phyloP scores from a whole-genome alignment of 2,888 invertebrate species.

The Spodoptera exigua region DNA sequence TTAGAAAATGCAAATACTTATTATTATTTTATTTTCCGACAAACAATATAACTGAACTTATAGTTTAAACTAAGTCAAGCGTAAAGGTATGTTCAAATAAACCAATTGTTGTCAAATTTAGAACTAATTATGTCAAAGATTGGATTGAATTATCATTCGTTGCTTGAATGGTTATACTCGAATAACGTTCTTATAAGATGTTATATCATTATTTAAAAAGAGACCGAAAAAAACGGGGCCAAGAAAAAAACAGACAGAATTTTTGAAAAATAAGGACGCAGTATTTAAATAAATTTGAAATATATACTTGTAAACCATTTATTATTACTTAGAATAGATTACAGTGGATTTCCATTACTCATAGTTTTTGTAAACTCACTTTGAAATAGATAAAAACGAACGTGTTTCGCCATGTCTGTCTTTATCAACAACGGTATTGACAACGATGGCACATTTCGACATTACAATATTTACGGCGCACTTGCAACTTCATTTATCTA shows the following conservation, averaged over 20 bases:
- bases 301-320: neutral
- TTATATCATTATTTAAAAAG: too few relatives aligned
- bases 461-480: conserved; percentile 34
- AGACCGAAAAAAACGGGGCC: too few relatives aligned
- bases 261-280: too few relatives aligned
- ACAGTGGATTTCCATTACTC: too few relatives aligned
- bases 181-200: too few relatives aligned
- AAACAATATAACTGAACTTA: neutral
- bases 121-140: conserved; percentile 20
- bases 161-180: conserved; percentile 34
- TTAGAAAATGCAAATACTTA: too few relatives aligned
- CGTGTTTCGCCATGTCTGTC: conserved; percentile 42
- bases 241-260: too few relatives aligned
- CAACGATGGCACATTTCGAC: conserved; percentile 39
- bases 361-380: neutral
- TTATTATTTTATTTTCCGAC: neutral
- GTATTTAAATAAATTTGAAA: too few relatives aligned
- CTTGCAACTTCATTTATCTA: conserved; percentile 42
- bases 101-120: conserved; percentile 19
- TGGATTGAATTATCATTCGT: conserved; percentile 28
- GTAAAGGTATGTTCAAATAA: conserved; percentile 28
- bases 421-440: conserved; percentile 47
- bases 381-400: conserved; percentile 23
- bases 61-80: conserved; percentile 11
- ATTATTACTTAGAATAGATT: too few relatives aligned